Conservation (phyloP, 2,797 vertebrate genomes). For the Coccyzus lansbergi region DNA sequence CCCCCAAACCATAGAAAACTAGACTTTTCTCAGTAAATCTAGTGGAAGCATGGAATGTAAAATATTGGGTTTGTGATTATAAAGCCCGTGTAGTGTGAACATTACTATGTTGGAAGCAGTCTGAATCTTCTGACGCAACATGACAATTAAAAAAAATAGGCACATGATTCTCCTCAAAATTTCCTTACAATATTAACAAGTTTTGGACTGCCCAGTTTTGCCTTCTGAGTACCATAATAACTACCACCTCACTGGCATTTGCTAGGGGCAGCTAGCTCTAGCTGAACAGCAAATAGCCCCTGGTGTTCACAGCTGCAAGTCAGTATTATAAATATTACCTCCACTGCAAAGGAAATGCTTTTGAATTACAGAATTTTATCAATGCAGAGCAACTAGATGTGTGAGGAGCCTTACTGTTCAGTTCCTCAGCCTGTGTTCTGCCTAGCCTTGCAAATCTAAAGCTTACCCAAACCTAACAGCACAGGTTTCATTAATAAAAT, state of each 20-base stretch:
- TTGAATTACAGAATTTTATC: not conserved
- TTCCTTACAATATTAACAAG: not conserved
- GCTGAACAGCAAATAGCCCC: not conserved
- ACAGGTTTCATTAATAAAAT: slow-evolving; percentile 1
- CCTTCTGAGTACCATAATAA: not conserved
- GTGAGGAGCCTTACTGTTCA: not conserved
- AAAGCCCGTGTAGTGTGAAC: not conserved
- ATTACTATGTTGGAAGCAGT: not conserved
- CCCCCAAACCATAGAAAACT: not conserved
- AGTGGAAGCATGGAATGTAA: not conserved
- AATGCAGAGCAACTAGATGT: not conserved
- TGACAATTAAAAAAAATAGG: not conserved
- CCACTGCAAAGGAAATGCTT: not conserved
- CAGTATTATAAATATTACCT: not conserved
- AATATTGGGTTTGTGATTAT: not conserved
- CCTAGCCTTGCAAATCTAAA: not conserved
- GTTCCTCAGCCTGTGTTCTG: not conserved
- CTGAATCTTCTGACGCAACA: not conserved
- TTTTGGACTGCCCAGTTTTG: not conserved
- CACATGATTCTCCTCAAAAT: not conserved
- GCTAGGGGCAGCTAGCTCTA: not conserved
- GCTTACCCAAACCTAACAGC: not conserved
- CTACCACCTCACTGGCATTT: not conserved
- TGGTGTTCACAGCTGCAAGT: not conserved
- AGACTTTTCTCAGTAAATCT: not conserved